Percentiles rank a stretch among this genome's conserved stretches.
Conservation (phyloP, 1,140 invertebrate genomes). For the Thaumatotibia leucotreta region DNA sequence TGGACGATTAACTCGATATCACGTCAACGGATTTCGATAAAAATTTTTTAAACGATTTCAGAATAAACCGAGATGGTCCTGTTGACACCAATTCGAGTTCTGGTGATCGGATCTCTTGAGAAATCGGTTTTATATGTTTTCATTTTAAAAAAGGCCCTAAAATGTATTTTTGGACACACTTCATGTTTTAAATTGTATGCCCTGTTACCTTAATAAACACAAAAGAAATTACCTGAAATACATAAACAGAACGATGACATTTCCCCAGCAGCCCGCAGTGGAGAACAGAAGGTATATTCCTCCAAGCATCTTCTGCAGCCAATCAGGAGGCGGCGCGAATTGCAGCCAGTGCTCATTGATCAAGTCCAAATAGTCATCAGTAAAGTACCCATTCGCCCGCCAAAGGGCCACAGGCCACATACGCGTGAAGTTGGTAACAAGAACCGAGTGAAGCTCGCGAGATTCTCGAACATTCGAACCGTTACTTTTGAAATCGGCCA, state of each 20-base stretch:
- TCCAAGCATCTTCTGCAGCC: constrained; percentile 77
- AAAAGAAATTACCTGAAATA: constrained; percentile 78
- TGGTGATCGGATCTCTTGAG: too few species aligned
- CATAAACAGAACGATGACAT: constrained; percentile 81
- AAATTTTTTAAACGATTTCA: too few species aligned
- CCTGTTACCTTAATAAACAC: too few species aligned
- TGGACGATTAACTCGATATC: too few species aligned
- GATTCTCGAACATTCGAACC: constrained; percentile 21
- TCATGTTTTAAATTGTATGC: too few species aligned
- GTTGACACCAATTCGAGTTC: too few species aligned
- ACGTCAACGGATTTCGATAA: too few species aligned
- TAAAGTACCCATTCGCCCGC: constrained; percentile 73
- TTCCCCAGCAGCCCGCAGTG: constrained; percentile 79
- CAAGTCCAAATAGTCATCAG: constrained; percentile 76
- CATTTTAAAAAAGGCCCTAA: too few species aligned
- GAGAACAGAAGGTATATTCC: constrained; percentile 79
- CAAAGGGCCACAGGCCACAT: constrained; percentile 74
- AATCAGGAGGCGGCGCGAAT: constrained; percentile 77
- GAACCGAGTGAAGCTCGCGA: constrained; percentile 20
- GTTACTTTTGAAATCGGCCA: constrained; percentile 24
- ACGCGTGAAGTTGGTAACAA: constrained; percentile 55
- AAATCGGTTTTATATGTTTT: too few species aligned
- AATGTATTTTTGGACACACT: too few species aligned
- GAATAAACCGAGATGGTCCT: too few species aligned
- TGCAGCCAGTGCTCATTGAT: constrained; percentile 83